phyloP scores from a whole-genome alignment of 2,797 vertebrate species.

The Esox lucius region DNA sequence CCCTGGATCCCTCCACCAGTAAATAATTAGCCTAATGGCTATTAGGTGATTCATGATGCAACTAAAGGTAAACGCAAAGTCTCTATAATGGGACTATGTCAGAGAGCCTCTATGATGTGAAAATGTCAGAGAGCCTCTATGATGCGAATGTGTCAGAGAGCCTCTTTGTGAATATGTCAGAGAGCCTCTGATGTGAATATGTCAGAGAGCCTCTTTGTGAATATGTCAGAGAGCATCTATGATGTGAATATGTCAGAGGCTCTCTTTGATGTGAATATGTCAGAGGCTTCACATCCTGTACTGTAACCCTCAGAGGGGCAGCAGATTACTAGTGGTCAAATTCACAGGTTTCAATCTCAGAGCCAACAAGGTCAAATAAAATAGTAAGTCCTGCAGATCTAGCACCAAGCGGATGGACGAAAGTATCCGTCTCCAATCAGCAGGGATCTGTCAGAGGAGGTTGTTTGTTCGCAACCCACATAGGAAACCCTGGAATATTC shows the following conservation, averaged over 20 bases:
- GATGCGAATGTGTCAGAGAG: conserved; percentile 65
- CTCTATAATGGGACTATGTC: conserved; percentile 7
- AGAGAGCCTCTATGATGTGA: conserved; percentile 72
- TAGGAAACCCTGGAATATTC: conserved; percentile 66
- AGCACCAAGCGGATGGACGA: conserved; percentile 48
- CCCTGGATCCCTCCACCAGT: conserved; percentile 61
- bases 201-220: conserved; percentile 3
- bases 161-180: not conserved
- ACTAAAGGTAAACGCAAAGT: conserved; percentile 80
- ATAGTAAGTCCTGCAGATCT: conserved; percentile 59
- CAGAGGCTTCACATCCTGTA: conserved; percentile 61
- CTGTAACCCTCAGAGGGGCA: too few relatives aligned
- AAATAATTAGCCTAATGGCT: conserved; percentile 82
- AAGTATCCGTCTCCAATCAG: conserved; percentile 68
- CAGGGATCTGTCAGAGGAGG: conserved; percentile 65
- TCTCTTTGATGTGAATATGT: conserved; percentile 21
- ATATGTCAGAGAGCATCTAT: not conserved
- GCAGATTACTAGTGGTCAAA: too few relatives aligned
- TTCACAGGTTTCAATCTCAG: too few relatives aligned
- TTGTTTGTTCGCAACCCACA: conserved; percentile 67
- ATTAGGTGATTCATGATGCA: conserved; percentile 82
- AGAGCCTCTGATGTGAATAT: too few relatives aligned
- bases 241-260: conserved; percentile 50
- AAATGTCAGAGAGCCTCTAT: conserved; percentile 73
- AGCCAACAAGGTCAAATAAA: conserved; percentile 6